phyloP scores from a whole-genome alignment of 2,888 invertebrate genomes.

The Caenorhabditis becei region DNA sequence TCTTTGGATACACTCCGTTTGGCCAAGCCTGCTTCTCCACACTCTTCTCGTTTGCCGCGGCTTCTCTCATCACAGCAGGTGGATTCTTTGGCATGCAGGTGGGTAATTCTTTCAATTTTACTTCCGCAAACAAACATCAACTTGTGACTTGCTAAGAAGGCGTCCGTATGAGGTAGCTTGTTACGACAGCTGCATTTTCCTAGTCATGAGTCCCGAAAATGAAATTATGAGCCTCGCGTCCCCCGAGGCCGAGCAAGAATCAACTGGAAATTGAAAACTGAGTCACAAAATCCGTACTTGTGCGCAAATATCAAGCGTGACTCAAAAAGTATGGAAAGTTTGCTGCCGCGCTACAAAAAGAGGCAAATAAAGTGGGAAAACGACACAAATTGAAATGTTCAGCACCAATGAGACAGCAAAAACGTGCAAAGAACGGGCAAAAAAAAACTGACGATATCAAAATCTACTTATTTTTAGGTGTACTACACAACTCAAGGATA shows the following conservation, averaged over 20 bases:
- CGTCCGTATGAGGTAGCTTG: not conserved
- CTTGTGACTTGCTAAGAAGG: not conserved
- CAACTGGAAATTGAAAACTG: constrained; percentile 2
- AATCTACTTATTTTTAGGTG: constrained; percentile 65
- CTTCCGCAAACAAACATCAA: constrained; percentile 12
- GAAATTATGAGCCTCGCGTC: not conserved
- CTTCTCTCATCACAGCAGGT: constrained; percentile 69
- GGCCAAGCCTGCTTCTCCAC: constrained; percentile 64
- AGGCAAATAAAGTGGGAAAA: constrained; percentile 21
- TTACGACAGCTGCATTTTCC: too few relatives aligned
- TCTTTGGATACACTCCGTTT: constrained; percentile 53
- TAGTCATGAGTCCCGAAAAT: not conserved
- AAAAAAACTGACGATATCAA: not conserved
- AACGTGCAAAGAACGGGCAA: not conserved
- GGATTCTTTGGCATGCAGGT: constrained; percentile 79
- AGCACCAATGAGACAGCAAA: constrained; percentile 17
- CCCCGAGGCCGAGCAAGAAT: not conserved
- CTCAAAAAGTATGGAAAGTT: constrained; percentile 42
- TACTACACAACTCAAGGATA: constrained; percentile 80
- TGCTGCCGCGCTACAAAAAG: constrained; percentile 26
- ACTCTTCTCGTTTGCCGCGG: constrained; percentile 71
- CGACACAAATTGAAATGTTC: constrained; percentile 8
- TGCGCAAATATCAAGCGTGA: constrained; percentile 47
- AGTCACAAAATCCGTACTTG: constrained; percentile 13
- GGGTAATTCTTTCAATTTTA: not conserved